These are phyloP conservation scores for Phytoseiulus persimilis DNA, from an alignment of 2,888 invertebrate genomes.

Conservation along the genomic window DNA sequence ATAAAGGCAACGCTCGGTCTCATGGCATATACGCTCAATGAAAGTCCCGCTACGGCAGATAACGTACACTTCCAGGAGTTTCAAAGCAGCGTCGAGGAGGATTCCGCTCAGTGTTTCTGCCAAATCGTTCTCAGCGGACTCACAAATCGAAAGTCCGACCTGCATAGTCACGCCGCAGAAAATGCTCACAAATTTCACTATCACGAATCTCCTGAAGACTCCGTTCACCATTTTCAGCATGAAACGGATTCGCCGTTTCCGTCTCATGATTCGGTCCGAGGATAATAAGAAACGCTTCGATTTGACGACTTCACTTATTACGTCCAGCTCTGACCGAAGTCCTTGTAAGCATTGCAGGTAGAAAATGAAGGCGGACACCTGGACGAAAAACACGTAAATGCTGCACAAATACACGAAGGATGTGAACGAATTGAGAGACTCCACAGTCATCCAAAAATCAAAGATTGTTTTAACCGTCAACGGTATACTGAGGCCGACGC, in stretches of 20 bases:
- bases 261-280: background rate
- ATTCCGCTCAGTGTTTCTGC: slow-evolving; percentile 1
- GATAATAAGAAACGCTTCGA: background rate
- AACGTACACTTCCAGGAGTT: background rate
- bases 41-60: slow-evolving; percentile 7
- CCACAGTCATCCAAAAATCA: background rate
- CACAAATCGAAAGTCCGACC: slow-evolving; percentile 11
- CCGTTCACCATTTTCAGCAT: slow-evolving; percentile 10
- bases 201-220: slow-evolving; percentile 7
- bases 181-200: slow-evolving; percentile 27
- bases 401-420: background rate
- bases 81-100: background rate
- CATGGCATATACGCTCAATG: slow-evolving; percentile 19
- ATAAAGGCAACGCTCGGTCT: background rate
- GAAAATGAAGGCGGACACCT: background rate
- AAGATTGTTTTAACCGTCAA: background rate
- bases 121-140: background rate
- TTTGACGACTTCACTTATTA: background rate
- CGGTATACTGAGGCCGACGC: background rate
- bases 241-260: background rate
- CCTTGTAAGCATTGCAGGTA: slow-evolving; percentile 8
- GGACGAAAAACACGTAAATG: background rate
- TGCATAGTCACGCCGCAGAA: slow-evolving; percentile 24
- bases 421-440: background rate
- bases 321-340: background rate